Conservation (phyloP, 2,888 invertebrate species). For the Pachymerium ferrugineum region DNA sequence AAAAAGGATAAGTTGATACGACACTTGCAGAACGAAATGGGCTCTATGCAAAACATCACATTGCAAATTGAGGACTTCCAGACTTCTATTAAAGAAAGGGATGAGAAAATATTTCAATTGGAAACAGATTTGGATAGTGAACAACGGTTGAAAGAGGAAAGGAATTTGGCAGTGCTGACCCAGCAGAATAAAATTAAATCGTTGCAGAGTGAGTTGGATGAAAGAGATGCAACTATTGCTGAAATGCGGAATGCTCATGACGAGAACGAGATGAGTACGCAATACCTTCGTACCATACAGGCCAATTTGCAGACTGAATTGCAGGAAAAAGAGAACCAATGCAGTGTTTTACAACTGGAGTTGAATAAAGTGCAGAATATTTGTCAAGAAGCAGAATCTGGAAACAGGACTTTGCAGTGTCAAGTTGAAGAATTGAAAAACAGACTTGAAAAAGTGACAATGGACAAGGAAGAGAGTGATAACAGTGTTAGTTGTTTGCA, state of each 20-base stretch:
- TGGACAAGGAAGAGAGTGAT: constrained; percentile 18
- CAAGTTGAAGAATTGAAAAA: constrained; percentile 25
- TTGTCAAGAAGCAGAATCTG: constrained; percentile 16
- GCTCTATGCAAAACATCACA: background rate
- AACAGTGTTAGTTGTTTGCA: background rate
- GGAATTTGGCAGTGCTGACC: background rate
- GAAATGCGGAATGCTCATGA: background rate
- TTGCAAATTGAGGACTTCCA: constrained; percentile 1
- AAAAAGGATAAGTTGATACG: constrained; percentile 30
- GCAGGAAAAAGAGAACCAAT: constrained; percentile 30
- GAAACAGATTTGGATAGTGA: constrained; percentile 29
- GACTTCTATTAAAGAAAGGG: background rate
- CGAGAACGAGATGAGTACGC: constrained; percentile 29
- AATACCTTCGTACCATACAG: constrained; percentile 9
- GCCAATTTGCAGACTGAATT: constrained; percentile 28
- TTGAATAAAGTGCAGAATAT: constrained; percentile 29
- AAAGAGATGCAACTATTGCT: background rate
- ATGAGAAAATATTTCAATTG: constrained; percentile 20
- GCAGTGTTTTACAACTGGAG: constrained; percentile 19
- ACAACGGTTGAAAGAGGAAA: constrained; percentile 20
- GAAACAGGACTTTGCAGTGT: background rate
- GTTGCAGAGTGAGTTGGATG: constrained; percentile 14
- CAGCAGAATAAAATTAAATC: constrained; percentile 10
- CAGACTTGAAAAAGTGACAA: background rate
- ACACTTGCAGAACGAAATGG: constrained; percentile 25